Conservation (phyloP, 92 coral and sea anemone genomes). For the Epizoanthus illoricatus region DNA sequence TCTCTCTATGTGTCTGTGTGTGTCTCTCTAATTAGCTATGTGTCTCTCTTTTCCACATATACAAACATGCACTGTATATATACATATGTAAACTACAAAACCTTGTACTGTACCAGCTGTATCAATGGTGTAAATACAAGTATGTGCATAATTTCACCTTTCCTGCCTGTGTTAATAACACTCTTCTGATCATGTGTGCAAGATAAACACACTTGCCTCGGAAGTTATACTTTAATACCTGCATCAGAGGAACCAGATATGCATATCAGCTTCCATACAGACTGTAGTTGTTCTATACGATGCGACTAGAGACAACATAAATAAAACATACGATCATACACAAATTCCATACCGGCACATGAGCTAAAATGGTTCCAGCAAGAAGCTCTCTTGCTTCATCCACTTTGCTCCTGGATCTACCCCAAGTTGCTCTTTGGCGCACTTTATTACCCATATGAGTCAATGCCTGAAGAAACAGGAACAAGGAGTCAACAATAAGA, state of each 20-base stretch:
- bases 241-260: slow-evolving; percentile 6
- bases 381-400: slow-evolving; percentile 93
- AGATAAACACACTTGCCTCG: slow-evolving; percentile 89
- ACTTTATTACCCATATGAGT: slow-evolving; percentile 90
- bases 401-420: slow-evolving; percentile 84
- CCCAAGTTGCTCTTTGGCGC: slow-evolving; percentile 95
- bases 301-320: not conserved
- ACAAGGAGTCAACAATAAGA: not conserved
- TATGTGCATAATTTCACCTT: slow-evolving; percentile 51
- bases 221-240: slow-evolving; percentile 93
- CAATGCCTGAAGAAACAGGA: slow-evolving; percentile 62
- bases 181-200: slow-evolving; percentile 93
- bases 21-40: no score
- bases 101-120: no score
- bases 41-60: no score
- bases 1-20: no score
- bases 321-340: not conserved
- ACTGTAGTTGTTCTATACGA: not conserved
- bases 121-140: not conserved
- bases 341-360: slow-evolving; percentile 74
- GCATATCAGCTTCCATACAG: not conserved
- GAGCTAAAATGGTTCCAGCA: slow-evolving; percentile 91
- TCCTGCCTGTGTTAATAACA: slow-evolving; percentile 82
- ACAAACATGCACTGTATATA: no score
- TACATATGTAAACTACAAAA: no score